Evolutionary conservation across 2,113 vertebrate species (phyloP).

Genomic region (Platycercus adscitus): DNA sequence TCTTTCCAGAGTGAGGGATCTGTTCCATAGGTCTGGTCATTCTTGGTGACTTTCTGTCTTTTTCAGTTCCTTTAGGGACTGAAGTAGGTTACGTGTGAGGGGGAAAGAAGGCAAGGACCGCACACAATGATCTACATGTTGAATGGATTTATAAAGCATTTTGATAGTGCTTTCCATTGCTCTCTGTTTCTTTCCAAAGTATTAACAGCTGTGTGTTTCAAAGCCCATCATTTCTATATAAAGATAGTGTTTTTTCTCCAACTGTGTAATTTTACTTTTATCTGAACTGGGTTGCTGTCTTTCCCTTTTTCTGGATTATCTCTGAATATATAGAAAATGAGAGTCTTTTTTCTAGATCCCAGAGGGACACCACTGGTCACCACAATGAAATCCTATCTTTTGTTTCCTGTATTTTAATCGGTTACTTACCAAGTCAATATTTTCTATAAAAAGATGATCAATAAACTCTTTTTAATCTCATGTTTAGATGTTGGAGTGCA

Average conservation of each 20-base stretch:
- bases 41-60: neutral
- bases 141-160: neutral
- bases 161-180: neutral
- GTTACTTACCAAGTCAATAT: neutral
- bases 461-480: neutral
- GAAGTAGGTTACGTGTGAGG: neutral
- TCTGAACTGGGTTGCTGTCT: neutral
- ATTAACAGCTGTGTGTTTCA: neutral
- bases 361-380: neutral
- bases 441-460: neutral
- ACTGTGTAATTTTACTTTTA: neutral
- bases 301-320: neutral
- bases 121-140: neutral
- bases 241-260: neutral
- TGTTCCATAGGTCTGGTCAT: neutral
- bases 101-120: accelerated
- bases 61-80: neutral
- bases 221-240: neutral
- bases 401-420: neutral
- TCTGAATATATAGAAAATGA: neutral
- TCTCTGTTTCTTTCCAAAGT: neutral
- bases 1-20: neutral
- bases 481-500: neutral
- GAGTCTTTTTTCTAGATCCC: neutral
- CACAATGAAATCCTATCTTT: neutral